Evolutionary conservation across 2,888 invertebrate genomes (phyloP), one percentile per base, ranked within the genome.

Genomic region (Athrips mouffetella): DNA sequence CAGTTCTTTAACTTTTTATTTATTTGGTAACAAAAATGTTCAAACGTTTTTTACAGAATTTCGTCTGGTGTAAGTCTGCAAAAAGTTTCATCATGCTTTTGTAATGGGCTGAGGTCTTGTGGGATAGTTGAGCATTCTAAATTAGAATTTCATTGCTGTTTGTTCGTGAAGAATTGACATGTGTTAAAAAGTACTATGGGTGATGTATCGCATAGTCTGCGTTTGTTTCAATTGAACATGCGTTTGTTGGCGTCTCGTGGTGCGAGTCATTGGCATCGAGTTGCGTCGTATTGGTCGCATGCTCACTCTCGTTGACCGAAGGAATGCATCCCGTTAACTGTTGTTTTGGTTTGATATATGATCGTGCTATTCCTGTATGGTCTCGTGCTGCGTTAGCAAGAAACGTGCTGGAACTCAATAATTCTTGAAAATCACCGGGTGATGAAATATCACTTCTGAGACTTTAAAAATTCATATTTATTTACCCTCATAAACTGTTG

Each of bases 31-130:
- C 62, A 61, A 63, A n/a, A 60, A 56, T 53, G 53, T 64, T 69
- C 65, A 67, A 70, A 70, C 58, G 67, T 67, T 67, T 67, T 57
- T 73, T 62, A 57, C 59, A 62, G 65, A 73, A 76, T 82, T 76
- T 71, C 53, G 78, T 76, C 81, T 86, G 69, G 67, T 70, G 85
- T 69, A 85, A 87, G 71, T 74, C 73, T 74, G 60, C 50, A 44
- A 48, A 59, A 61, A 76, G 65, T 87, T 86, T 80, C 86, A 86
- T 86, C 87, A 87, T 73, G 62, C 67, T 62, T 54, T 51, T 63
- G 62, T 50, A 40, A 51, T 46, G n/a, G n/a, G 48, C 40, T 37
- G 30, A 31, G 30, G 5, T 8, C 13, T 30, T 18, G 7, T n/a
- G 6, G 33, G 37, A 53, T 52, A 49, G 50, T 55, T 27, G 54